Evolutionary conservation across 1,140 invertebrate genomes (phyloP).

Genomic region (Nomia melanderi): DNA sequence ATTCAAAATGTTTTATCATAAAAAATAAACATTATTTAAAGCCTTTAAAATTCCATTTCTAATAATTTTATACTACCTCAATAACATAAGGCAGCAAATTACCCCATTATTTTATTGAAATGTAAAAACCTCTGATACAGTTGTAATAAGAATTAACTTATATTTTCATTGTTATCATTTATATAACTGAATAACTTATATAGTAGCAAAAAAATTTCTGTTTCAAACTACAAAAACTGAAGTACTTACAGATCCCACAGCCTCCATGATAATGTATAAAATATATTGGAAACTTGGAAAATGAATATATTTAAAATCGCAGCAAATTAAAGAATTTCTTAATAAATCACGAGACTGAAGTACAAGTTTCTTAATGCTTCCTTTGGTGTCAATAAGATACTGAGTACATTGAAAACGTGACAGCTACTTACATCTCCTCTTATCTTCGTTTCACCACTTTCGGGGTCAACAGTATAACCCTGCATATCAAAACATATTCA

Average conservation of each 20-base stretch:
- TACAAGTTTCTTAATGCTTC: slow-evolving; percentile 22
- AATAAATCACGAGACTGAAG: background rate
- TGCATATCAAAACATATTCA: slow-evolving; percentile 75
- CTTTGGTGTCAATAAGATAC: slow-evolving; percentile 41
- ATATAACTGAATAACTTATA: background rate
- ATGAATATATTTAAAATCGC: slow-evolving; percentile 25
- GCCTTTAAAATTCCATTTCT: background rate
- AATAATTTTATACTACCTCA: background rate
- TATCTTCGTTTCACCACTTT: slow-evolving; percentile 75
- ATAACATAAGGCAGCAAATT: slow-evolving; percentile 1
- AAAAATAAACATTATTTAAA: slow-evolving; percentile 3
- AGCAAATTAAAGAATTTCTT: background rate
- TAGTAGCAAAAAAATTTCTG: background rate
- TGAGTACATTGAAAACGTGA: slow-evolving; percentile 53
- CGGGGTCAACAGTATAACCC: slow-evolving; percentile 75
- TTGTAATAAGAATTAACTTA: background rate
- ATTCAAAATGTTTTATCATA: background rate
- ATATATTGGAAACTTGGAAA: slow-evolving; percentile 14
- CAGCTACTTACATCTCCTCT: slow-evolving; percentile 76
- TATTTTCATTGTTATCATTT: background rate
- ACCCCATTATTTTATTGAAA: slow-evolving; percentile 8
- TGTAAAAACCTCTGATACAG: background rate
- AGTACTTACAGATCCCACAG: slow-evolving; percentile 73
- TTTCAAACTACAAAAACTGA: background rate
- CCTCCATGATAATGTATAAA: slow-evolving; percentile 68